phyloP scores from a whole-genome alignment of 2,888 invertebrate genomes.

The Ennomos quercinarius region DNA sequence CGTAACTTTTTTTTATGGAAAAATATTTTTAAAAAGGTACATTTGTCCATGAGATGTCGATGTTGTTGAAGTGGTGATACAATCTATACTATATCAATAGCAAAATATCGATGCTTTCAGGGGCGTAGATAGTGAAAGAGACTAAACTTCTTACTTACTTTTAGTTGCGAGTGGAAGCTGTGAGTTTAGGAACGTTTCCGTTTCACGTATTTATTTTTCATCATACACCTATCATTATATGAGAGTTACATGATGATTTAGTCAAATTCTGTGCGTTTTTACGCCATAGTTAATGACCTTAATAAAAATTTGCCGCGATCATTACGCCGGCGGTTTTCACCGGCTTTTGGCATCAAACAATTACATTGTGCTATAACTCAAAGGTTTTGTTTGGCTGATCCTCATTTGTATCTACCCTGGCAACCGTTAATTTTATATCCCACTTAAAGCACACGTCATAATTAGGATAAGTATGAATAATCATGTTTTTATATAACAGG shows the following conservation, averaged over 20 bases:
- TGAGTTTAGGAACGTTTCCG: conserved; percentile 7
- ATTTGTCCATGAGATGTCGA: conserved; percentile 5
- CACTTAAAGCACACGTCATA: conserved; percentile 3
- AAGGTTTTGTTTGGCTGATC: conserved; percentile 30
- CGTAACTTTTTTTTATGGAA: conserved; percentile 34
- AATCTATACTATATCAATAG: conserved; percentile 11
- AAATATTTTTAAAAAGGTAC: conserved; percentile 7
- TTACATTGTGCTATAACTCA: conserved; percentile 40
- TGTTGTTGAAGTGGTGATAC: conserved; percentile 11
- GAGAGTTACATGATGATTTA: conserved; percentile 33
- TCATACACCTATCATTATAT: conserved; percentile 10
- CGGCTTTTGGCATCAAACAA: conserved; percentile 40
- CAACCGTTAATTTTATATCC: conserved; percentile 16
- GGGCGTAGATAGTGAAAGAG: conserved; percentile 17
- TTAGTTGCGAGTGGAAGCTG: conserved; percentile 12
- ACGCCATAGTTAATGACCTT: conserved; percentile 40
- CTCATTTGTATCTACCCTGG: conserved; percentile 21
- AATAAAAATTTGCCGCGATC: conserved; percentile 40
- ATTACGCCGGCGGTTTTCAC: conserved; percentile 39
- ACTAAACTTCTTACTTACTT: conserved; percentile 24
- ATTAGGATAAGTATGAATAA: neutral
- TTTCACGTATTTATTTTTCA: conserved; percentile 7
- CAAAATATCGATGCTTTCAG: conserved; percentile 12
- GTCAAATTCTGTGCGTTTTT: conserved; percentile 34
- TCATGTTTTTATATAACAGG: too few species aligned